A percentile compares a stretch with the other conserved stretches of the same genome.
phyloP scores from a whole-genome alignment of 2,113 vertebrate species.

The Origma solitaria region DNA sequence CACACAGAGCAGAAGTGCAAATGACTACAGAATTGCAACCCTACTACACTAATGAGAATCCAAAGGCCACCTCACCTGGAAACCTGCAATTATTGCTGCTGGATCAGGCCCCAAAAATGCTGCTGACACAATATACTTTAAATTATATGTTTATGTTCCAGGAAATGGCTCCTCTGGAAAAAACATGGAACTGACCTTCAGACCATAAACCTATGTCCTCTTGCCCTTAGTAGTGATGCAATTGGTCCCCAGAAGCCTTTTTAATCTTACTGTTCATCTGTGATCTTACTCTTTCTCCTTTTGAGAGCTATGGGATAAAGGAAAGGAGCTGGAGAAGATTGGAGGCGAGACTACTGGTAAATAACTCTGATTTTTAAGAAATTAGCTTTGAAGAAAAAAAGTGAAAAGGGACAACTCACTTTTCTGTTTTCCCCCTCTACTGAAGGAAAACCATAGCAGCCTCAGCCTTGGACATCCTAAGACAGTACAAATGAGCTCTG shows the following conservation, averaged over 20 bases:
- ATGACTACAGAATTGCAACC: background rate
- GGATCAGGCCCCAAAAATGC: background rate
- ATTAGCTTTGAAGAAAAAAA: background rate
- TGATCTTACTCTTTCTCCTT: background rate
- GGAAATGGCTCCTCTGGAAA: background rate
- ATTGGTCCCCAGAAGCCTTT: background rate
- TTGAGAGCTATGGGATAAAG: background rate
- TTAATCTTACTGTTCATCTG: background rate
- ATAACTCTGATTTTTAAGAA: constrained; percentile 1
- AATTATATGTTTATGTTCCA: constrained; percentile 22
- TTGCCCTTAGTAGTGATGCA: background rate
- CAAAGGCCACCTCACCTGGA: background rate
- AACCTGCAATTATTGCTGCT: constrained; percentile 21
- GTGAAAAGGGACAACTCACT: background rate
- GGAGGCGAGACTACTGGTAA: background rate
- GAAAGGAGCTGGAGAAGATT: background rate
- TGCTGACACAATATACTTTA: background rate
- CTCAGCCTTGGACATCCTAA: background rate
- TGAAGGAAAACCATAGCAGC: background rate
- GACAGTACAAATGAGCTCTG: background rate
- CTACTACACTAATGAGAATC: constrained; percentile 11
- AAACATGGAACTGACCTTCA: background rate
- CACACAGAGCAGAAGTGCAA: background rate
- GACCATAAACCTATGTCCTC: background rate
- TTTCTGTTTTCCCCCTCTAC: background rate